Evolutionary conservation across 2,797 vertebrate genomes (phyloP), one percentile per base, ranked within the genome.

Genomic region (Hybognathus amarus): DNA sequence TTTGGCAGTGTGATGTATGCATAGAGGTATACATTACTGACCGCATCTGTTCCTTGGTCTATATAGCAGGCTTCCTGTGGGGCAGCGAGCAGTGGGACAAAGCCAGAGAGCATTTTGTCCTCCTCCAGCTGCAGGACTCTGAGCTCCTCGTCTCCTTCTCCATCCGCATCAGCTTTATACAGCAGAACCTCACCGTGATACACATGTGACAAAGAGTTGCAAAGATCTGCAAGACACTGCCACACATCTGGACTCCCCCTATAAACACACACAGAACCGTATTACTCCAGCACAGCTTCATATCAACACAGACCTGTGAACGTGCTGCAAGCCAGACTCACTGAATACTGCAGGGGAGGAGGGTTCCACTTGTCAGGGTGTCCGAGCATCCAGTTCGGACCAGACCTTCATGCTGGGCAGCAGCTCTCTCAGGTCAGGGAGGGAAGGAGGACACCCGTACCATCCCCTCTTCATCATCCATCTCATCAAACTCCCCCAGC

Each of bases 341-440:
- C 94, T 94, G 91, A 71, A 98, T 92, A 82, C 91, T 92, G 33
- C 92, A 96, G 0, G 0, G 98, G 98, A 11, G 98, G 97, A 77
- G 98, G 98, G 89, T 99, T 99, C 98, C 98, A 99, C 89, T 97
- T 96, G 68, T 97, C 96, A 0, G 97, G 96, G 87, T 99, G 97
- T 64, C 97, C 97, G 30, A 99, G 94, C 98, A 99, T 99, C 98
- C 98, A 99, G 90, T 99, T n/a, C 98, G 0, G 98, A 99, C 98
- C 98, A 99, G 73, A 99, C 96, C 91, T 99, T 99, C 89, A 99
- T 95, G 71, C 96, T 97, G 85, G 98, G 98, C 27, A 99, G 95
- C 17, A 99, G 94, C 86, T 99, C 98, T 89, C 95, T 96, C 54
- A 99, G 94, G 90, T 98, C 97, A 47, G 90, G 90, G 73, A 6